A percentile compares a stretch with the other conserved stretches of the same genome.
Conservation (phyloP, 2,113 vertebrate genomes). For the Edolisoma coerulescens region DNA sequence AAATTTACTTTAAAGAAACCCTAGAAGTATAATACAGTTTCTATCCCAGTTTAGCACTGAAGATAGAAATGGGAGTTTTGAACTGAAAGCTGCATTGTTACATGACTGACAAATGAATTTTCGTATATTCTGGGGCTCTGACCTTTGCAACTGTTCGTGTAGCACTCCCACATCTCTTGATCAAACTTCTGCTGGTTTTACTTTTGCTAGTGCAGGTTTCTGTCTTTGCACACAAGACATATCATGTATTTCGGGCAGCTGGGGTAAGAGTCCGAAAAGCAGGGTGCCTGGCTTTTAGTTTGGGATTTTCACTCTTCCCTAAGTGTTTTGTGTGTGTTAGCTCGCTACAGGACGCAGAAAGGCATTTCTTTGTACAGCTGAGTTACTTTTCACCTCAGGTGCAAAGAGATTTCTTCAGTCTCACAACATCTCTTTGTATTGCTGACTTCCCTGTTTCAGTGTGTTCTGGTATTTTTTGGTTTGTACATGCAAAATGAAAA, state of each 20-base stretch:
- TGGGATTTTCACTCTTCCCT: neutral
- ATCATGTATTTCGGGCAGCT: rapidly evolving
- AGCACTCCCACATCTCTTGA: neutral
- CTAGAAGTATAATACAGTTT: neutral
- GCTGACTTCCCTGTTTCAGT: neutral
- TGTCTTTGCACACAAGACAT: neutral
- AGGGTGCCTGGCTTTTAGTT: neutral
- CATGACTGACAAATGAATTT: neutral
- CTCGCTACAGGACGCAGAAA: neutral
- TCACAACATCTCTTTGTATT: neutral
- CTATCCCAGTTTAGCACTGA: neutral
- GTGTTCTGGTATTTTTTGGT: neutral
- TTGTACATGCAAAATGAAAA: neutral
- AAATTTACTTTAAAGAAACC: neutral
- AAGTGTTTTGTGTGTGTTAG: neutral
- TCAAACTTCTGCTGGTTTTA: neutral
- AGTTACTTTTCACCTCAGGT: neutral
- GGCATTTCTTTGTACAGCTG: neutral
- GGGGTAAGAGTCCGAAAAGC: neutral
- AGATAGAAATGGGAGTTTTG: neutral
- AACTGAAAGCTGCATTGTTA: neutral
- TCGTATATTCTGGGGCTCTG: neutral
- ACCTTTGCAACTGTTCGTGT: neutral
- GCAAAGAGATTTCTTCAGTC: neutral
- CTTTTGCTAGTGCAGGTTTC: neutral